These are phyloP conservation scores for Tethya wilhelma DNA, from an alignment of 37 sponge, comb jelly and placozoan species.

Conservation along the genomic window DNA sequence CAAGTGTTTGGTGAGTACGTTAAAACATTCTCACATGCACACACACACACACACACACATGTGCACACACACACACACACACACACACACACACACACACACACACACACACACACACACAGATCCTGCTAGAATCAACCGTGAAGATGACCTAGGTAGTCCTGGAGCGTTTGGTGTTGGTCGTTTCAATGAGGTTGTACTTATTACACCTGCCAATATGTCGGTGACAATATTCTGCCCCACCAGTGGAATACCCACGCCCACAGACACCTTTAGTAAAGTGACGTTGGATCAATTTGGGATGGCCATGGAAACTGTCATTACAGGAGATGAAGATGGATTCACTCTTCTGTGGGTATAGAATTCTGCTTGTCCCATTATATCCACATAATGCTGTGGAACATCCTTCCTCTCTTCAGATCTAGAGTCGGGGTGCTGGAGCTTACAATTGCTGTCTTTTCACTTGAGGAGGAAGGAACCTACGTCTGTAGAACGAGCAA, in stretches of 20 bases:
- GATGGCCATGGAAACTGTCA: neutral
- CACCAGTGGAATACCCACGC: neutral
- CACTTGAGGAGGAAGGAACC: neutral
- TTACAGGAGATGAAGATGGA: too few relatives aligned
- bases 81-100: too few relatives aligned
- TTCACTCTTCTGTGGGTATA: too few relatives aligned
- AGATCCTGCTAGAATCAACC: slow-evolving; percentile 14
- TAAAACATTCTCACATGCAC: too few relatives aligned
- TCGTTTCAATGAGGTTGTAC: neutral
- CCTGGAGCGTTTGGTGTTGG: neutral
- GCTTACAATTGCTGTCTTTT: slow-evolving; percentile 2
- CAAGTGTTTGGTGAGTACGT: neutral
- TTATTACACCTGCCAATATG: neutral
- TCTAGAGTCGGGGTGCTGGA: neutral
- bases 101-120: neutral
- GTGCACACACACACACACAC: too few relatives aligned
- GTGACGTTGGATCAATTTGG: neutral
- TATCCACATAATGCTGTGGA: too few relatives aligned
- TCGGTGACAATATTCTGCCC: slow-evolving; percentile 10
- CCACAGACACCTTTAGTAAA: neutral
- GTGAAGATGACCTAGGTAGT: neutral
- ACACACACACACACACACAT: too few relatives aligned
- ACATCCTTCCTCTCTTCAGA: too few relatives aligned
- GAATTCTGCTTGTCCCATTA: too few relatives aligned
- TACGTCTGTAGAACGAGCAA: slow-evolving; percentile 18